Conservation (phyloP, 2,113 vertebrate genomes). For the Myxocyprinus asiaticus region DNA sequence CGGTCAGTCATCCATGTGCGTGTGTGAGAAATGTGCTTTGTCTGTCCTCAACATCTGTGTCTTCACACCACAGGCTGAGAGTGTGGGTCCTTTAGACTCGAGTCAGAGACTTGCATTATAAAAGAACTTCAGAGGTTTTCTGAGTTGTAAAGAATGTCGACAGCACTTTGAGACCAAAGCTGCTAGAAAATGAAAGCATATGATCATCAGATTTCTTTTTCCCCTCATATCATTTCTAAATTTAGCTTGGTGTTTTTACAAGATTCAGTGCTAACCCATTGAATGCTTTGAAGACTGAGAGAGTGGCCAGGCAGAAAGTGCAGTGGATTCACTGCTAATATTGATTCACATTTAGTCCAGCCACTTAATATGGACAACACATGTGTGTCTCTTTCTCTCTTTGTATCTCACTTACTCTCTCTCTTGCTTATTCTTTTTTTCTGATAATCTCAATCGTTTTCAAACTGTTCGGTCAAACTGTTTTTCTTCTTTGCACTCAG, state of each 20-base stretch:
- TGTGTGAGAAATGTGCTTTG: neutral
- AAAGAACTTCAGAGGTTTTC: constrained; percentile 72
- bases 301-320: constrained; percentile 63
- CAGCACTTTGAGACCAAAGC: constrained; percentile 68
- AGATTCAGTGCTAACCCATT: constrained; percentile 57
- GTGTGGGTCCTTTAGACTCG: neutral
- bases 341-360: constrained; percentile 72
- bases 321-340: constrained; percentile 69
- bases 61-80: constrained; percentile 31
- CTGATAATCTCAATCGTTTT: neutral
- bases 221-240: constrained; percentile 63
- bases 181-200: constrained; percentile 69
- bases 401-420: neutral
- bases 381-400: constrained; percentile 62
- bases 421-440: constrained; percentile 8
- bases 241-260: constrained; percentile 69
- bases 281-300: constrained; percentile 71
- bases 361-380: constrained; percentile 71
- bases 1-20: constrained; percentile 25
- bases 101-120: constrained; percentile 60
- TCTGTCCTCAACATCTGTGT: constrained; percentile 63
- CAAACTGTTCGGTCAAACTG: neutral
- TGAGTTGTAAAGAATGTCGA: constrained; percentile 74
- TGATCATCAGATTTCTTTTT: constrained; percentile 61
- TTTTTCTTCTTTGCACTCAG: neutral